Percentiles rank a stretch among this genome's conserved stretches.
Evolutionary conservation across 2,888 invertebrate genomes (phyloP).

Genomic region (Charanyca ferruginea): DNA sequence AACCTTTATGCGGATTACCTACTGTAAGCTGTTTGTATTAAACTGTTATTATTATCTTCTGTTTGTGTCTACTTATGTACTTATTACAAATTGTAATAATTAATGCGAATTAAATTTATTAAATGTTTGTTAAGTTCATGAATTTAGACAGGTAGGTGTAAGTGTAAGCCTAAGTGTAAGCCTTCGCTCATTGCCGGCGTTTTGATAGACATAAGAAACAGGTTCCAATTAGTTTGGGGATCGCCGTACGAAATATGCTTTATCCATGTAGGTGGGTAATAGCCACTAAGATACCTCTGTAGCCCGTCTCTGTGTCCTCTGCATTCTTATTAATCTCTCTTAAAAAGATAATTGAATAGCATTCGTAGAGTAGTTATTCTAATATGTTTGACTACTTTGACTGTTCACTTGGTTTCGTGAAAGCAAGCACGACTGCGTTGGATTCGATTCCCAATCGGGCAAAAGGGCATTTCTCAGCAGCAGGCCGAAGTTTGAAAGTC

Average conservation of each 20-base stretch:
- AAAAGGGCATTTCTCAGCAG: too few species aligned
- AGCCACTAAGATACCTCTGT: too few species aligned
- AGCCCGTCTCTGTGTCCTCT: too few species aligned
- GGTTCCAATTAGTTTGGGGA: too few species aligned
- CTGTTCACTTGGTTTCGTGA: too few species aligned
- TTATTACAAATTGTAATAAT: neutral
- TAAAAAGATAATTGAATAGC: neutral
- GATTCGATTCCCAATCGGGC: too few species aligned
- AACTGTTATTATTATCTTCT: constrained; percentile 14
- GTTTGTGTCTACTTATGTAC: neutral
- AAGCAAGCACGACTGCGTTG: too few species aligned
- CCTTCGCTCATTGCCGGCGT: neutral
- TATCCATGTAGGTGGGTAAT: too few species aligned
- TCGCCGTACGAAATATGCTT: too few species aligned
- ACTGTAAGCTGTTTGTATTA: constrained; percentile 21
- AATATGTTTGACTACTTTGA: too few species aligned
- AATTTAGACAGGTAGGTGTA: neutral
- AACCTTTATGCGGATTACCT: constrained; percentile 48
- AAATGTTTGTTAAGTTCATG: neutral
- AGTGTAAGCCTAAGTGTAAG: too few species aligned
- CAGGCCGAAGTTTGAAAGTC: too few species aligned
- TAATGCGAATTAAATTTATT: neutral
- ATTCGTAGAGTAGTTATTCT: neutral
- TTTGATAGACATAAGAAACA: neutral
- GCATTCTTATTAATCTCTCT: neutral